These are phyloP conservation scores for Strix uralensis DNA, from an alignment of 2,113 vertebrate species.

Conservation along the genomic window DNA sequence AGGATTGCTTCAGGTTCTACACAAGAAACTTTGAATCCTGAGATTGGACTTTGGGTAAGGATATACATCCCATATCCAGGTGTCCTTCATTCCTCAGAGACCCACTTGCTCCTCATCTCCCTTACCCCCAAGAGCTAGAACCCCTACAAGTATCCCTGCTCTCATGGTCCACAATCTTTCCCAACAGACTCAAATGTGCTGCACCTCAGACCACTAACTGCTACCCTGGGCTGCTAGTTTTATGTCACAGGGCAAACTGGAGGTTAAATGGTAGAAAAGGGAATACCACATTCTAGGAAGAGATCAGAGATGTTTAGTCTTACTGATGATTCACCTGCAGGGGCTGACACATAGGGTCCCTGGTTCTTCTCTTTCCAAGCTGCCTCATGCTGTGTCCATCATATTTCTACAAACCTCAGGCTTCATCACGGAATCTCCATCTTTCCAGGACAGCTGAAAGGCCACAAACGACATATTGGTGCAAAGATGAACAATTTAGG, in stretches of 20 bases:
- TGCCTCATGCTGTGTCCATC: no score
- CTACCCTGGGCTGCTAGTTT: background rate
- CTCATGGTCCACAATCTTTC: background rate
- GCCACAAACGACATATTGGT: background rate
- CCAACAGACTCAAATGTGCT: background rate
- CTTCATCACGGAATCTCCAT: background rate
- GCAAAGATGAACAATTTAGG: background rate
- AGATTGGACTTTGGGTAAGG: background rate
- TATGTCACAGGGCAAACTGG: background rate
- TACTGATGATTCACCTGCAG: background rate
- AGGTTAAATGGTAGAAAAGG: background rate
- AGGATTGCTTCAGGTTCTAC: background rate
- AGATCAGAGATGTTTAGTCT: background rate
- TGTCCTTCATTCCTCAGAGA: background rate
- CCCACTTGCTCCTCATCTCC: background rate
- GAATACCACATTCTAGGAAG: background rate
- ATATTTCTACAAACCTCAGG: background rate
- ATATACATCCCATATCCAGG: background rate
- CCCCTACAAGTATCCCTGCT: background rate
- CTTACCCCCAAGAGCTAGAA: background rate
- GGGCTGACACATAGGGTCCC: background rate
- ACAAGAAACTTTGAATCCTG: background rate
- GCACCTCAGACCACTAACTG: background rate
- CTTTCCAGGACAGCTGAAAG: background rate
- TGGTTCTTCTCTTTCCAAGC: background rate